Evolutionary conservation across 2,888 invertebrate genomes (phyloP), one percentile per base, ranked within the genome.

Genomic region (Branchipolynoe longqiensis): DNA sequence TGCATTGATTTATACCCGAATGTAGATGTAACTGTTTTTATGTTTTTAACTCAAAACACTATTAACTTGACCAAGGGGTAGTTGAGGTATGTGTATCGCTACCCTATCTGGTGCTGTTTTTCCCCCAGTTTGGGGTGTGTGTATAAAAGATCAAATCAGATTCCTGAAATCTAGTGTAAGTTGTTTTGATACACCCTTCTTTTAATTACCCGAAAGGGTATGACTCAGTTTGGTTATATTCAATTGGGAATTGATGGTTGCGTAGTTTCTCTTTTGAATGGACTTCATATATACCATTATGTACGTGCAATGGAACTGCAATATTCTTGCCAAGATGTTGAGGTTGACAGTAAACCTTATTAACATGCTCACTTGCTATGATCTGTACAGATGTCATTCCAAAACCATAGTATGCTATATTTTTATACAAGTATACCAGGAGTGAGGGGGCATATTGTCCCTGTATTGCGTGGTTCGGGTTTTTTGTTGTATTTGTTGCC

Each of bases 281-380:
- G n/a, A n/a, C n/a, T n/a, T n/a, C n/a, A n/a, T 48, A 48, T 12
- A 48, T 12, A 48, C 25, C 14, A 12, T 62, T 62, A 25, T 18
- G 25, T 62, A 28, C 62, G 33, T 69, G 69, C 69, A 69, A 38
- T 69, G 69, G 36, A 69, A n/a, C 33, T 69, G 69, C 69, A 69
- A n/a, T n/a, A n/a, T 69, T 69, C 69, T 69, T 69, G 69, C 69
- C 69, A 69, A 62, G n/a, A 69, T 69, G 69, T 69, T 69, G 33
- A 62, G n/a, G 8, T 18, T 25, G 22, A 25, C 28, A 6, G 8
- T 31, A 8, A 14, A 33, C 4, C n/a, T 38, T 14, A 12, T 33
- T 69, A 14, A 69, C 12, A 12, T 33, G 69, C 25, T 69, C 38
- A 33, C 18, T 69, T 69, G 69, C 69, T 69, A 69, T 69, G 36